Evolutionary conservation across 1,140 invertebrate genomes (phyloP), one percentile per base, ranked within the genome.

Genomic region (Drosophila elegans): DNA sequence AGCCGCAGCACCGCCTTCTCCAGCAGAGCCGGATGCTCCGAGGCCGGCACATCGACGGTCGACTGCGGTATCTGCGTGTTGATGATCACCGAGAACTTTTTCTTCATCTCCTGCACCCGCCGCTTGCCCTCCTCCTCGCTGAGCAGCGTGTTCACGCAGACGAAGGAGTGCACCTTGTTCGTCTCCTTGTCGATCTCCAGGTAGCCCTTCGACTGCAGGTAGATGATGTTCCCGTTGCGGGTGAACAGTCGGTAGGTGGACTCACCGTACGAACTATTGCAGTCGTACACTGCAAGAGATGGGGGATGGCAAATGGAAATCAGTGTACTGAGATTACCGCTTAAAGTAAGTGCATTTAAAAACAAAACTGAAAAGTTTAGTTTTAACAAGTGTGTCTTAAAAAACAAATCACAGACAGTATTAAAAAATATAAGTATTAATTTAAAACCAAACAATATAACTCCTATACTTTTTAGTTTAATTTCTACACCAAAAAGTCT

Each of bases 131-230:
- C 96, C 45, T 95, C 93, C 76, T 96, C 94, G 34, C 94, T 93
- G 1, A 97, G 94, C n/a, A 97, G 93, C 0, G 96, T 96, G 88
- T 97, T 98, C 52, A 97, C 94, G 85, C 97, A 98, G 10, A 97
- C 94, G 80, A 98, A 97, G 13, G 96, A 97, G 63, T 95, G 95
- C 1, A 97, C 95, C 44, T 94, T 94, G 59, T 96, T 95, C 0
- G 95, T 95, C 25, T 93, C 93, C 73, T 94, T 93, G 69, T 97
- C 95, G 21, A 96, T 94, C 76, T 97, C 97, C 3, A 98, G 93
- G 68, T 94, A 96, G 3, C 97, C 97, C 42, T 95, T 94, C 2
- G 96, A 97, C 59, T 95, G 94, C 78, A 98, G 93, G 84, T 97
- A 97, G 53, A 98, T 96, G 80, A 96, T 96, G 69, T 95, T 93